A percentile compares a stretch with the other conserved stretches of the same genome.
These are phyloP conservation scores for Papilio helenus DNA, from an alignment of 1,140 invertebrate species.

Conservation along the genomic window DNA sequence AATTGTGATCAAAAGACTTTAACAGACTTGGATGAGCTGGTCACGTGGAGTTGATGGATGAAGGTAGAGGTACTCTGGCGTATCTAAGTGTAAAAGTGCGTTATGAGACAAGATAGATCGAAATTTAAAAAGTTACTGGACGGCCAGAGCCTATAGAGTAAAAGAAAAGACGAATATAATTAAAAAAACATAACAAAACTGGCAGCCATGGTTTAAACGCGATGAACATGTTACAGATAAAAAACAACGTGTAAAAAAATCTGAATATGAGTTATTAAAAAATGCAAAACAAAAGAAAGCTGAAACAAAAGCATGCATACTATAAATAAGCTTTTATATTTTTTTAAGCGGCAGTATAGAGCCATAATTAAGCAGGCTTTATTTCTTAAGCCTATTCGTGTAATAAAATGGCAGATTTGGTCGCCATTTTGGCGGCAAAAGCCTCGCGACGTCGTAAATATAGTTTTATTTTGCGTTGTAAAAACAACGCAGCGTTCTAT, in stretches of 20 bases:
- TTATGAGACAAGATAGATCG: too few relatives aligned
- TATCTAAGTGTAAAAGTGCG: too few relatives aligned
- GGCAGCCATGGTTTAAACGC: too few relatives aligned
- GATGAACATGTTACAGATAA: too few relatives aligned
- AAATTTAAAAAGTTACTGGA: too few relatives aligned
- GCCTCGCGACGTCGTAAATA: conserved; percentile 37
- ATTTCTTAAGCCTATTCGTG: conserved; percentile 40
- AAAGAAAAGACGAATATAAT: too few relatives aligned
- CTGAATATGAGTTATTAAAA: not conserved
- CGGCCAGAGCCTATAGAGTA: too few relatives aligned
- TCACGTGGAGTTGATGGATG: too few relatives aligned
- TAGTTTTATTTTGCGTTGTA: conserved; percentile 24
- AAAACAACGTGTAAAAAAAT: too few relatives aligned
- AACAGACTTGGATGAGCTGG: too few relatives aligned
- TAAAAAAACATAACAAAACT: too few relatives aligned
- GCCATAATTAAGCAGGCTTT: conserved; percentile 31
- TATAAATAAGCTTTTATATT: not conserved
- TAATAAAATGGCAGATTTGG: conserved; percentile 39
- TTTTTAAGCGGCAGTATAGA: not conserved
- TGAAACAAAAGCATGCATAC: not conserved
- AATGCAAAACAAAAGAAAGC: not conserved
- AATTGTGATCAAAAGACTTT: not conserved
- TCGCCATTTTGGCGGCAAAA: conserved; percentile 36
- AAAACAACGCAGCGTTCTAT: conserved; percentile 19
- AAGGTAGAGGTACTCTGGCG: too few relatives aligned